These are phyloP conservation scores for Paramuricea clavata DNA, from an alignment of 92 coral and sea anemone species.

Conservation along the genomic window DNA sequence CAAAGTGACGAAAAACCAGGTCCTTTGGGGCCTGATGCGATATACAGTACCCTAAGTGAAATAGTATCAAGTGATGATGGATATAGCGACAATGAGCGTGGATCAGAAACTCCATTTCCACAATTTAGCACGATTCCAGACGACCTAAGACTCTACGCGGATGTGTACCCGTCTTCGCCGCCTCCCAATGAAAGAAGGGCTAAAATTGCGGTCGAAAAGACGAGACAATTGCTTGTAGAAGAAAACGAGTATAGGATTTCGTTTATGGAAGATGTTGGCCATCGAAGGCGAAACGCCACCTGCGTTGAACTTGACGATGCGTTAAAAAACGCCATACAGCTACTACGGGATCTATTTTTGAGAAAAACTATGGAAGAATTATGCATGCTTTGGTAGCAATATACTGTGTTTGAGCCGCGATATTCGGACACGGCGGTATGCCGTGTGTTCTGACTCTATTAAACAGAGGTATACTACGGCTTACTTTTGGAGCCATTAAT, in stretches of 20 bases:
- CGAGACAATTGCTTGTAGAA: slow-evolving; percentile 27
- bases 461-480: not conserved
- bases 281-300: slow-evolving; percentile 69
- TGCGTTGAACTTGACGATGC: slow-evolving; percentile 74
- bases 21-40: not conserved
- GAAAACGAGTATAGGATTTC: slow-evolving; percentile 37
- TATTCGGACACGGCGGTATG: not conserved
- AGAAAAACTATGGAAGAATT: slow-evolving; percentile 95
- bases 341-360: slow-evolving; percentile 79
- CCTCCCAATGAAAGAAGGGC: slow-evolving; percentile 18
- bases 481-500: not conserved
- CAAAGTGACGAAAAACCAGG: not conserved
- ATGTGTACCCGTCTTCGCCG: slow-evolving; percentile 35
- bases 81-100: not conserved
- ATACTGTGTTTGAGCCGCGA: not conserved
- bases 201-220: slow-evolving; percentile 26
- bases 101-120: not conserved
- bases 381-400: slow-evolving; percentile 87
- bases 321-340: slow-evolving; percentile 72
- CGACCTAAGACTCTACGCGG: slow-evolving; percentile 17
- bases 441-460: not conserved
- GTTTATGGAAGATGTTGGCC: slow-evolving; percentile 64
- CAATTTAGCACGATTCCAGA: slow-evolving; percentile 18
- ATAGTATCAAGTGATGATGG: not conserved
- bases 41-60: not conserved